Conservation (phyloP, 2,797 vertebrate species). For the Bryconaethiops microstoma region DNA sequence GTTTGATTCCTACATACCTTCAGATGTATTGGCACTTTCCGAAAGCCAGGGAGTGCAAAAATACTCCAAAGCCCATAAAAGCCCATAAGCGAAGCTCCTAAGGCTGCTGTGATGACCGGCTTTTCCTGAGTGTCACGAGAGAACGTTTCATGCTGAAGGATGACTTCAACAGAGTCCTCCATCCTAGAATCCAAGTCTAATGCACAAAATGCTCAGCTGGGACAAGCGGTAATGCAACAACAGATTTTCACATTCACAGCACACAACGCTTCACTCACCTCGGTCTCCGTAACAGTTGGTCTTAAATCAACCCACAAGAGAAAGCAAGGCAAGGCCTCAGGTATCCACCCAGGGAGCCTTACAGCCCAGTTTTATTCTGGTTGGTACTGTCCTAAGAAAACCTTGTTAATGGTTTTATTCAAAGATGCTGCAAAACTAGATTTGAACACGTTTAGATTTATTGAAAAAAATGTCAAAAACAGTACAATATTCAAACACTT, state of each 20-base stretch:
- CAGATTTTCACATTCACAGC: not conserved
- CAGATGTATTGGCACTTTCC: slow-evolving; percentile 72
- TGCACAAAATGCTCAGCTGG: not conserved
- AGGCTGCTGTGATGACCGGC: slow-evolving; percentile 56
- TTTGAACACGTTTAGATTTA: not conserved
- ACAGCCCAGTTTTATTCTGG: not conserved
- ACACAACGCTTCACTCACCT: not conserved
- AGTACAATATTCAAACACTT: too few relatives aligned
- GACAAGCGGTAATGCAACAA: not conserved
- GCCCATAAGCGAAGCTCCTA: slow-evolving; percentile 65
- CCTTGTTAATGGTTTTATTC: not conserved
- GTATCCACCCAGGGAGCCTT: not conserved
- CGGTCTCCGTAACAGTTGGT: not conserved
- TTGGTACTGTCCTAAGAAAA: not conserved
- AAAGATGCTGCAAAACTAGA: not conserved
- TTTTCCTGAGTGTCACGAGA: slow-evolving; percentile 52
- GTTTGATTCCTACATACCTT: slow-evolving; percentile 66
- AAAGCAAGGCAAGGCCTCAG: not conserved
- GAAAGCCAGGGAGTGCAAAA: slow-evolving; percentile 74
- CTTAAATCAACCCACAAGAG: not conserved
- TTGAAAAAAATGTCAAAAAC: too few relatives aligned
- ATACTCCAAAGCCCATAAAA: slow-evolving; percentile 76
- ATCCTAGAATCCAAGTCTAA: slow-evolving; percentile 56
- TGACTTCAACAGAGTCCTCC: slow-evolving; percentile 78
- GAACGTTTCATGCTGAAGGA: slow-evolving; percentile 67